These are phyloP conservation scores for Lota lota DNA, from an alignment of 2,113 vertebrate genomes.

Conservation along the genomic window DNA sequence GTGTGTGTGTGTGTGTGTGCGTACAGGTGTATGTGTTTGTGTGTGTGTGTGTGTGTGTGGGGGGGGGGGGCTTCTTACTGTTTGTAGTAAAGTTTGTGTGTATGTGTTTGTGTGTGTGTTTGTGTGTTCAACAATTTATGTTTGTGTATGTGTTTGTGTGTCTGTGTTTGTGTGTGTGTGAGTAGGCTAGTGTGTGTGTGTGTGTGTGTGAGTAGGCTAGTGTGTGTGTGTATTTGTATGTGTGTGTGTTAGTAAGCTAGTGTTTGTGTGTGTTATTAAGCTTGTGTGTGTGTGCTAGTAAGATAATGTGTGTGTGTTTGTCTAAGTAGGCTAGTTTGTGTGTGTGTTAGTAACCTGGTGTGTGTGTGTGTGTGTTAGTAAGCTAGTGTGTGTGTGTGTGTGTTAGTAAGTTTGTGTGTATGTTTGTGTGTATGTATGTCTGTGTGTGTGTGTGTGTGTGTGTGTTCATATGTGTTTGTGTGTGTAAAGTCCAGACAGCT, in stretches of 20 bases:
- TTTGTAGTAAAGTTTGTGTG: too few relatives aligned
- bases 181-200: background rate
- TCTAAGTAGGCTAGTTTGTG: conserved; percentile 2
- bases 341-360: background rate
- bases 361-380: background rate
- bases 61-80: too few relatives aligned
- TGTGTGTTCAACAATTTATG: conserved; percentile 19
- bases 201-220: background rate
- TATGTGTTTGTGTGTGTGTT: conserved; percentile 6
- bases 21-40: background rate
- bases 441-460: too few relatives aligned
- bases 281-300: conserved; percentile 1
- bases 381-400: too few relatives aligned
- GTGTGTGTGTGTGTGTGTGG: background rate
- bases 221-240: conserved; percentile 7
- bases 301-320: background rate
- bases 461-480: too few relatives aligned
- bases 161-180: background rate
- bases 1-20: conserved; percentile 6
- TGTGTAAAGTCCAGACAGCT: conserved; percentile 14
- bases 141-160: background rate
- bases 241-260: conserved; percentile 1
- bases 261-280: background rate
- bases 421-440: too few relatives aligned
- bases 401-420: too few relatives aligned